Evolutionary conservation across 2,888 invertebrate genomes (phyloP), one percentile per base, ranked within the genome.

Genomic region (Lumbricus terrestris): DNA sequence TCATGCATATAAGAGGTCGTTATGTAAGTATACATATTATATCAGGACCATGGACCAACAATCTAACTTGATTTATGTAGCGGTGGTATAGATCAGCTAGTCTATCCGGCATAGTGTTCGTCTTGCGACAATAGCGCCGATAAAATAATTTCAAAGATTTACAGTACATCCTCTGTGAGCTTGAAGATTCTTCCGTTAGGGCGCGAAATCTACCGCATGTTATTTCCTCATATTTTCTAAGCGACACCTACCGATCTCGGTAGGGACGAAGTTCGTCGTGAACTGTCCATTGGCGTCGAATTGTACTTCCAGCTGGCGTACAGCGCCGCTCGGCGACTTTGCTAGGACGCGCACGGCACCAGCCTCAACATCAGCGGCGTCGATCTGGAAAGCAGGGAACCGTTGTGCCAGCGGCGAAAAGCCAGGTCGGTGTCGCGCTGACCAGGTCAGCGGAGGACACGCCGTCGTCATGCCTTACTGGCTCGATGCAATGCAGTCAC

Each of bases 261-360:
- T 97, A 0, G 99, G 99, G 94, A 98, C 98, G 95, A 99, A 99
- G 93, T 98, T 98, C 92, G 99, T 98, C 93, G 97, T 97, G 94
- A 98, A 98, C 89, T 93, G 92, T 33, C 94, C 94, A 37, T 93
- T 93, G 20, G 93, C 91, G 90, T 95, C 95, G 35, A 83, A 47
- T 13, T 93, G 93, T 15, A 96, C 97, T 0, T 97, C 97, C 94
- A 97, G 97, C 91, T 96, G 96, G 90, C 97, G 96, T 0, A 97
- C 96, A 88, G 97, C 96, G n/a, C 98, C 98, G 89, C 97, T 97
- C 0, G 99, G 99, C 37, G 98, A 97, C 93, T 97, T 97, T 0
- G 99, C 98, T 89, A 98, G 97, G 90, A 99, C 98, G 93, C 97
- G 96, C 91, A 99, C 97, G 93, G 97, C 93, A 93, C 97, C 98